phyloP scores from a whole-genome alignment of 2,888 invertebrate genomes.

The Chrysina gloriosa region DNA sequence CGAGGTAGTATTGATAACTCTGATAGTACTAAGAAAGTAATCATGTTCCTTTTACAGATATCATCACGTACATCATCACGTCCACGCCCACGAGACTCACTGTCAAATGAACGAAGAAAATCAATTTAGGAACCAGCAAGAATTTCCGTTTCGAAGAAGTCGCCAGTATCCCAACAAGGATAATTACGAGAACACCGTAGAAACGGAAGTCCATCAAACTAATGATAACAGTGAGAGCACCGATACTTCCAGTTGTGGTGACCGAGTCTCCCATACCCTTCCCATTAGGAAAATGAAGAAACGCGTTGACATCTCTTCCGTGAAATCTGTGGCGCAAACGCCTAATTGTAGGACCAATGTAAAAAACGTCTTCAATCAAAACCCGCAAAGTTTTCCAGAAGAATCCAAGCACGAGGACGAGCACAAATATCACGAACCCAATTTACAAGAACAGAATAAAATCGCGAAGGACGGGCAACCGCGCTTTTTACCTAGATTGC shows the following conservation, averaged over 20 bases:
- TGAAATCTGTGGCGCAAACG: slow-evolving; percentile 61
- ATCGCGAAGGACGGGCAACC: slow-evolving; percentile 57
- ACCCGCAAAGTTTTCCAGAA: slow-evolving; percentile 51
- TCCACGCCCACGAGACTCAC: slow-evolving; percentile 63
- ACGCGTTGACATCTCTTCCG: slow-evolving; percentile 65
- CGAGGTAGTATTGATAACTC: slow-evolving; percentile 52
- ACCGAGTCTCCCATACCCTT: slow-evolving; percentile 68
- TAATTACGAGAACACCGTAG: slow-evolving; percentile 69
- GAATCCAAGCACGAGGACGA: slow-evolving; percentile 57
- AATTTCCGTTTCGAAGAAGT: slow-evolving; percentile 53
- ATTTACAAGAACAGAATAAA: slow-evolving; percentile 51
- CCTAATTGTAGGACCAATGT: slow-evolving; percentile 62
- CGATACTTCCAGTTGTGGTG: slow-evolving; percentile 64
- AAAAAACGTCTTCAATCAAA: slow-evolving; percentile 63
- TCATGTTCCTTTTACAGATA: slow-evolving; percentile 46
- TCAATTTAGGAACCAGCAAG: slow-evolving; percentile 58
- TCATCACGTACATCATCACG: slow-evolving; percentile 62
- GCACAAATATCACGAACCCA: slow-evolving; percentile 62
- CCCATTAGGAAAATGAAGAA: slow-evolving; percentile 71
- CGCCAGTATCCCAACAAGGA: slow-evolving; percentile 63
- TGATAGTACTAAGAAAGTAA: background rate
- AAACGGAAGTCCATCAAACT: slow-evolving; percentile 60
- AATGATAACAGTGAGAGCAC: slow-evolving; percentile 66
- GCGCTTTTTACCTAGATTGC: slow-evolving; percentile 67
- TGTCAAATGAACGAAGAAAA: slow-evolving; percentile 64